phyloP scores from a whole-genome alignment of 2,797 vertebrate genomes.

The Rhabdophis nuchalis region DNA sequence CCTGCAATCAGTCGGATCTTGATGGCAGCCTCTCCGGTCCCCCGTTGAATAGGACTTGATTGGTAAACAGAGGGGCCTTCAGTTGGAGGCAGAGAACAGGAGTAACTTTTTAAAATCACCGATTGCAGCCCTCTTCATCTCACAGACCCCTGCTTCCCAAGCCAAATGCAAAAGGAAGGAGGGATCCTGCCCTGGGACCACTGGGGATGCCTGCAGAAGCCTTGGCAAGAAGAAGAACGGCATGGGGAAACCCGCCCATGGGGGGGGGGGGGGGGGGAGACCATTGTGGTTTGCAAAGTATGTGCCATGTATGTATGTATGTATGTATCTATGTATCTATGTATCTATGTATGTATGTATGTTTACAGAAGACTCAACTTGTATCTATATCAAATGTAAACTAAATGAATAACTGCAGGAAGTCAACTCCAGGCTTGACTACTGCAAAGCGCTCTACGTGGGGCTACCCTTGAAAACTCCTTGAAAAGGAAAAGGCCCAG shows the following conservation, averaged over 20 bases:
- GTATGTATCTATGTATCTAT: background rate
- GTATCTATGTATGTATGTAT: background rate
- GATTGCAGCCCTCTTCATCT: background rate
- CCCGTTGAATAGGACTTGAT: background rate
- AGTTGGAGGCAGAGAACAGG: background rate
- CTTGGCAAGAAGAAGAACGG: background rate
- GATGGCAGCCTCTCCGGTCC: background rate
- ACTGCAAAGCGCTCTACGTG: background rate
- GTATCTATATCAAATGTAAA: background rate
- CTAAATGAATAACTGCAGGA: background rate
- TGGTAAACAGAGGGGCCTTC: background rate
- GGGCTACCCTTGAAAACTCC: background rate
- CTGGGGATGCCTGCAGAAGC: background rate
- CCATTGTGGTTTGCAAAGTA: background rate
- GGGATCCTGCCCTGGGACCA: background rate
- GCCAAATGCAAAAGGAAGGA: background rate
- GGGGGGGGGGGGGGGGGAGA: background rate
- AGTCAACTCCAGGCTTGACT: background rate
- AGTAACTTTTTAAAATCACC: background rate
- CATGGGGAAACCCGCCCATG: background rate
- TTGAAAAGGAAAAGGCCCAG: background rate
- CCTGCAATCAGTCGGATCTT: background rate
- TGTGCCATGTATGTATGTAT: background rate
- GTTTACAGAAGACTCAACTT: background rate
- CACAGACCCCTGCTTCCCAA: background rate